Percentiles rank a stretch among this genome's conserved stretches.
phyloP scores from a whole-genome alignment of 1,140 invertebrate genomes.

The Hyphantria cunea region DNA sequence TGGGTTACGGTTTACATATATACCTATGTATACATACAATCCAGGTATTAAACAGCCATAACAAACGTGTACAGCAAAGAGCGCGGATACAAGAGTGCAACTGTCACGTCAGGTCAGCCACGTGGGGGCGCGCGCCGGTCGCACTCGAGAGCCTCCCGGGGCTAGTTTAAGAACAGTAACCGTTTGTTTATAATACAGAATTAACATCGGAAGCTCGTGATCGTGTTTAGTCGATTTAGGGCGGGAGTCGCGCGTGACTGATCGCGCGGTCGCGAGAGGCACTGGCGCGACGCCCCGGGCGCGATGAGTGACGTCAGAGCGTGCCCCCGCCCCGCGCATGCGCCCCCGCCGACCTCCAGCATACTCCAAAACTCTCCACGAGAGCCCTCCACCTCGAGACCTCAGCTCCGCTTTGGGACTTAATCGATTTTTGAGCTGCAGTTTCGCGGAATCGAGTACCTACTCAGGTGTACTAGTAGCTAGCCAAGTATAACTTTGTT shows the following conservation, averaged over 20 bases:
- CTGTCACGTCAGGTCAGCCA: slow-evolving; percentile 38
- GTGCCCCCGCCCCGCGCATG: slow-evolving; percentile 65
- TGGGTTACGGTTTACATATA: neutral
- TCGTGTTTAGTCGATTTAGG: slow-evolving; percentile 55
- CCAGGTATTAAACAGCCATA: slow-evolving; percentile 14
- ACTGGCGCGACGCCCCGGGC: slow-evolving; percentile 68
- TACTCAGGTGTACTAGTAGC: slow-evolving; percentile 32
- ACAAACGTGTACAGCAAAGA: slow-evolving; percentile 14
- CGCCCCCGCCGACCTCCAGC: slow-evolving; percentile 45
- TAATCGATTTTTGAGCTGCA: slow-evolving; percentile 78
- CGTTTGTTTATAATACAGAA: slow-evolving; percentile 54
- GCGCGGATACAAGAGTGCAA: slow-evolving; percentile 28
- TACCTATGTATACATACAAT: slow-evolving; percentile 33
- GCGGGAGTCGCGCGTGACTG: slow-evolving; percentile 68
- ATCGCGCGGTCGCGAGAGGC: slow-evolving; percentile 65
- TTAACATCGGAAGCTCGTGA: slow-evolving; percentile 70
- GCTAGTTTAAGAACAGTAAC: slow-evolving; percentile 27
- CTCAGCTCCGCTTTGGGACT: slow-evolving; percentile 74
- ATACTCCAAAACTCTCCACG: slow-evolving; percentile 67
- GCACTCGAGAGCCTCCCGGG: slow-evolving; percentile 8
- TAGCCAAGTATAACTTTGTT: slow-evolving; percentile 20
- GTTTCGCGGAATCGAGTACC: slow-evolving; percentile 42
- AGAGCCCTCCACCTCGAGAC: slow-evolving; percentile 75
- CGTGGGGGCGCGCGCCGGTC: slow-evolving; percentile 31
- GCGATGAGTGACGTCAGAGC: slow-evolving; percentile 71